Evolutionary conservation across 2,888 invertebrate genomes (phyloP), one percentile per base, ranked within the genome.

Genomic region (Drosophila engyochracea): DNA sequence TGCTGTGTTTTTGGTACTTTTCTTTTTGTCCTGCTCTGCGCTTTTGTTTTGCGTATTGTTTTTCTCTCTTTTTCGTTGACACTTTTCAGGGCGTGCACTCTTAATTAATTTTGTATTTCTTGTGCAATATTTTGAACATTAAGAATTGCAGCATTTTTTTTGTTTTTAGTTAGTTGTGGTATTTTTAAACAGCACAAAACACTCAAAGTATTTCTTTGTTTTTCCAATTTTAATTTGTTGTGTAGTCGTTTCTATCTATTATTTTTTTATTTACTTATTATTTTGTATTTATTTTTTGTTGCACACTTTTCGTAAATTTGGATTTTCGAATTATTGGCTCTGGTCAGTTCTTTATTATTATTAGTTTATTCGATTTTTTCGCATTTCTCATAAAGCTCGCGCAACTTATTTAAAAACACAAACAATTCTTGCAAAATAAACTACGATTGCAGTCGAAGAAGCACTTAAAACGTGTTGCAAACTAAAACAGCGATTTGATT

Each of bases 391-490:
- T 82, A 61, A 82, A 80, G 66, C 66, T 70, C 64, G 66, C 70
- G 67, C 70, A 74, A 80, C 62, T 86, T 83, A 82, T 90, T 85
- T 90, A 88, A 85, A 87, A 90, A 87, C 83, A 87, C 90, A 88
- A 85, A 88, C 79, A 84, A 76, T 76, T 64, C 72, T 70, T 39
- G n/a, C 39, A 65, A 74, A 55, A 52, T 28, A 67, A 77, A 77
- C 70, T 61, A 61, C 67, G 69, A 22, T 60, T 79, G 30, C 63
- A 75, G 68, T 69, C 63, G 74, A 76, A 74, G 82, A 91, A 92
- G 91, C 89, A 91, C 92, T 92, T 91, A 83, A 89, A 91, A 91
- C 91, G 91, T 87, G 88, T 85, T 70, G 87, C 85, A 78, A 82
- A 89, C 85, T 81, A 81, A 82, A 87, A 76, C 82, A 73, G 70